Percentiles rank a stretch among this genome's conserved stretches.
phyloP scores from a whole-genome alignment of 2,888 invertebrate genomes.

The Agrochola lychnidis region DNA sequence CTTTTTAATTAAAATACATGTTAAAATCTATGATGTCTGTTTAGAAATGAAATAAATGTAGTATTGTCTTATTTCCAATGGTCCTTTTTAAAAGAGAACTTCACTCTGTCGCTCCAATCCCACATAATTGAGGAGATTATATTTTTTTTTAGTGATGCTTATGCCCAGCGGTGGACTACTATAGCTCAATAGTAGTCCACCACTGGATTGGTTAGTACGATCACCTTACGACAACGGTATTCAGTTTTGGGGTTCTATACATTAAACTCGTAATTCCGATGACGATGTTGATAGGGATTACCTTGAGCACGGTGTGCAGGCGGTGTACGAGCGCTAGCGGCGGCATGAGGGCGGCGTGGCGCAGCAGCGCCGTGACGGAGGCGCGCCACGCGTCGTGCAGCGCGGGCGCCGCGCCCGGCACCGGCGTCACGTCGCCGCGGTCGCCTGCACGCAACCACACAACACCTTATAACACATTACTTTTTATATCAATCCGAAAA shows the following conservation, averaged over 20 bases:
- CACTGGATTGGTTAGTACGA: not conserved
- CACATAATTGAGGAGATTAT: no score
- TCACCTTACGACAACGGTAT: not conserved
- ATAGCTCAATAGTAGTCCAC: not conserved
- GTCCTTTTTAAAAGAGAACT: no score
- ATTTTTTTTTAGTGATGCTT: not conserved
- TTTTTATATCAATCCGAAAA: not conserved
- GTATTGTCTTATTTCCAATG: conserved; percentile 6
- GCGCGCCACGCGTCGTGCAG: conserved; percentile 94
- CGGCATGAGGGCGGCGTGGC: conserved; percentile 88
- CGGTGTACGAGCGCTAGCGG: conserved; percentile 95
- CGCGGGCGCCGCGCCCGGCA: conserved; percentile 81
- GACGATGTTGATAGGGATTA: conserved; percentile 72
- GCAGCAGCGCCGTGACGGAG: conserved; percentile 81
- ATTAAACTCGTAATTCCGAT: not conserved
- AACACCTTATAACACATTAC: no score
- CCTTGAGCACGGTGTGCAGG: conserved; percentile 95
- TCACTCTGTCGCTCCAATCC: no score
- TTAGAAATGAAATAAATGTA: no score
- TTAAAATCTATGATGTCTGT: not conserved
- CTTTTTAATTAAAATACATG: no score
- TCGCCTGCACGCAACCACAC: conserved; percentile 93
- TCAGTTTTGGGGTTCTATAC: not conserved
- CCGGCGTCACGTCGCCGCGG: conserved; percentile 97
- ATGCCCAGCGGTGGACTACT: not conserved